Percentiles rank a stretch among this genome's conserved stretches.
Evolutionary conservation across 1,140 invertebrate species (phyloP).

Genomic region (Micrasema minimum): DNA sequence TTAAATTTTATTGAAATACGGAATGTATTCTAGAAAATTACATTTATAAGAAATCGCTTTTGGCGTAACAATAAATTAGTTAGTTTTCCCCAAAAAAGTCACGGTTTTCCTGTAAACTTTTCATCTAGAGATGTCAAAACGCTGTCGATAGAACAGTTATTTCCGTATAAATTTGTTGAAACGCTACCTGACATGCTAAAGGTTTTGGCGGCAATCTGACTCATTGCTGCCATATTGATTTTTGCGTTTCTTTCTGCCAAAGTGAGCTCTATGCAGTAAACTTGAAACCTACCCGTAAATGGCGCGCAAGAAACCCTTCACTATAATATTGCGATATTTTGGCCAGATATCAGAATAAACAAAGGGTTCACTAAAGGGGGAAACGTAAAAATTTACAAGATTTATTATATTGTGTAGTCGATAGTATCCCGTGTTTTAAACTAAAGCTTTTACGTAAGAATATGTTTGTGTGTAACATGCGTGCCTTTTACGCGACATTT

Average conservation of each 20-base stretch:
- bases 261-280: no score
- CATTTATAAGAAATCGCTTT: no score
- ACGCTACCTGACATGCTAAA: not conserved
- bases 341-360: conserved; percentile 27
- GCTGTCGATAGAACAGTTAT: not conserved
- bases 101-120: no score
- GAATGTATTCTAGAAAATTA: no score
- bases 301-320: conserved; percentile 22
- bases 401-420: conserved; percentile 27
- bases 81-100: no score
- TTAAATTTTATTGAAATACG: no score
- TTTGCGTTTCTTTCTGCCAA: conserved; percentile 21
- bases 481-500: not conserved
- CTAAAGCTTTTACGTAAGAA: conserved; percentile 8
- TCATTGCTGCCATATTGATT: conserved; percentile 30
- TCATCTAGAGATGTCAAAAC: no score
- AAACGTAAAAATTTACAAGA: conserved; percentile 17
- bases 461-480: not conserved
- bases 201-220: conserved; percentile 4
- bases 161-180: not conserved
- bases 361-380: conserved; percentile 8
- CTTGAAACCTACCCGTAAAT: conserved; percentile 6
- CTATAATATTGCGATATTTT: conserved; percentile 21
- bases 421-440: not conserved
- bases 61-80: no score